phyloP scores from a whole-genome alignment of 2,797 vertebrate genomes.

The Hybognathus amarus region DNA sequence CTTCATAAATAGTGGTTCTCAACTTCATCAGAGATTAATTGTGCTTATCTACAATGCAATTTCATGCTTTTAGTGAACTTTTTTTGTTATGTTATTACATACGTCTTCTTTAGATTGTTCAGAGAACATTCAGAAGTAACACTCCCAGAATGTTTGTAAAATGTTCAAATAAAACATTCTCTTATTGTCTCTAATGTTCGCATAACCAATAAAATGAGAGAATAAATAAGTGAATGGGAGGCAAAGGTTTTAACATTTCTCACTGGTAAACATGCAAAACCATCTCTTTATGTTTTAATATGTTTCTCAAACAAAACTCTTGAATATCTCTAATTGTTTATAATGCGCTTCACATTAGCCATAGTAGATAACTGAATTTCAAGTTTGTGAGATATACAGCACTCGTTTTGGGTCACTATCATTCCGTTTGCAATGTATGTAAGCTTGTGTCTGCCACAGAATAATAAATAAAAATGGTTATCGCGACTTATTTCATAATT shows the following conservation, averaged over 20 bases:
- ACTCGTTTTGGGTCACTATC: neutral
- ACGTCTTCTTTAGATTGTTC: neutral
- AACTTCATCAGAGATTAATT: neutral
- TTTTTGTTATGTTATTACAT: no score
- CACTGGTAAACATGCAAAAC: neutral
- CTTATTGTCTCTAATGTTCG: neutral
- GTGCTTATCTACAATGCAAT: neutral
- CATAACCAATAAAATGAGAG: neutral
- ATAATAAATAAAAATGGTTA: neutral
- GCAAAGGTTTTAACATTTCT: neutral
- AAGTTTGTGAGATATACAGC: neutral
- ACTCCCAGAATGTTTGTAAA: neutral
- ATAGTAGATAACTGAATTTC: no score
- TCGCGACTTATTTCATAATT: no score
- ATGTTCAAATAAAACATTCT: neutral
- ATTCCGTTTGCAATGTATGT: neutral
- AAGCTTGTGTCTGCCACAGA: neutral
- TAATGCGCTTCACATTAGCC: neutral
- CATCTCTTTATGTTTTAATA: neutral
- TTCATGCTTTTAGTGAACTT: no score
- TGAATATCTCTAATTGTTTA: neutral
- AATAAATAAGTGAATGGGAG: no score
- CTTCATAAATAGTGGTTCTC: neutral
- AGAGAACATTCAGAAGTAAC: neutral
- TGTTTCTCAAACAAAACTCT: neutral